Base-by-base conservation (phyloP, 2,113 vertebrate species). In the Solea senegalensis region DNA sequence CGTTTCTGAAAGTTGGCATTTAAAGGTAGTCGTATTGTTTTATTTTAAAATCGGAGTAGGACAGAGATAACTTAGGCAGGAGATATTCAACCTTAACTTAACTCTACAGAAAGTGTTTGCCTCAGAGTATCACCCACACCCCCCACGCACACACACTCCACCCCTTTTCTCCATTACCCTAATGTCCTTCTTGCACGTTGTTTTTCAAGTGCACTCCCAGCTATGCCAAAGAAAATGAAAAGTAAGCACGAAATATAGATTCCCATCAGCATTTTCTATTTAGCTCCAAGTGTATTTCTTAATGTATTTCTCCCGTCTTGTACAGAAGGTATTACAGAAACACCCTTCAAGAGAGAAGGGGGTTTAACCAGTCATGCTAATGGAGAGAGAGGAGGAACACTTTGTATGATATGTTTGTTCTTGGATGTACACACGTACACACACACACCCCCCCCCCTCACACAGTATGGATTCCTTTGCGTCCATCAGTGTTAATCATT, bases 211-310 rank as follows among this genome's bases (percentile, higher is more conserved):
- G 52, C 78, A 54, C 68, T 76, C 73, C 39, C 55, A 72, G 69
- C 61, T 79, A 67, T 88, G 86, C 71, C 66, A 81, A 65, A 79
- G 82, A 84, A 88, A 86, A 82, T 78, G 76, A 86, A 70, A 81
- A 72, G 74, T 82, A 81, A 80, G 76, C 83, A 85, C 65, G 73
- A 82, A 84, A 80, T 86, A 78, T 84, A 79, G 76, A 76, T 86
- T 82, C 70, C 76, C 82, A 86, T 87, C 84, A 85, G 84, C 81
- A 63, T 70, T 82, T 78, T 81, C 41, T 61, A 0, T 76, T 55
- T 72, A 72, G 82, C 59, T 72, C 46, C 61, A 72, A 64, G 80
- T 86, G 69, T 81, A 73, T 64, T 77, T 86, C 82, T 70, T 83
- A 73, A 80, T 85, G 75, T 76, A 58, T 82, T 83, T 82, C 63